A percentile compares a stretch with the other conserved stretches of the same genome.
Conservation (phyloP, 2,797 vertebrate species). For the Cyprinodon diabolis region DNA sequence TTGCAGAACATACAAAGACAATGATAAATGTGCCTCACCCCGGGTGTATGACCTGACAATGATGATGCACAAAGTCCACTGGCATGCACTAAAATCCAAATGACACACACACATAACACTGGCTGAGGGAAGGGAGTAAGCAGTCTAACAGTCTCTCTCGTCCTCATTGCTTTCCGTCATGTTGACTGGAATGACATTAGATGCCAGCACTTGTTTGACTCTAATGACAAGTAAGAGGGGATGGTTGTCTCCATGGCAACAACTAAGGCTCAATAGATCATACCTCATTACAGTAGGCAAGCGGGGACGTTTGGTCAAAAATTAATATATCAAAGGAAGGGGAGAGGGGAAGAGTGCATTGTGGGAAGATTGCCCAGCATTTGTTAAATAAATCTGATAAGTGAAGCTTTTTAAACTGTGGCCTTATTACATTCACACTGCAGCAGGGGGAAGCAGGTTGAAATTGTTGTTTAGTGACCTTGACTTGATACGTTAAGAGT, state of each 20-base stretch:
- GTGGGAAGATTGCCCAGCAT: conserved; percentile 68
- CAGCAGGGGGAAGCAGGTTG: conserved; percentile 50
- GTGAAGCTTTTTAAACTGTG: conserved; percentile 64
- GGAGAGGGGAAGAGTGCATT: conserved; percentile 49
- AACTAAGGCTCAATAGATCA: conserved; percentile 88
- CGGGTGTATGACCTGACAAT: conserved; percentile 47
- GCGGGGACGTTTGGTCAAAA: conserved; percentile 84
- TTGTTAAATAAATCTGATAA: conserved; percentile 75
- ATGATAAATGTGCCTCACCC: conserved; percentile 46
- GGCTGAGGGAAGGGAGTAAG: conserved; percentile 48
- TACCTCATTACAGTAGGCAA: conserved; percentile 88
- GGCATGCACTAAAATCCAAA: conserved; percentile 49
- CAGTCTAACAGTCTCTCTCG: conserved; percentile 48
- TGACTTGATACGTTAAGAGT: conserved; percentile 63
- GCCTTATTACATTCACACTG: conserved; percentile 74
- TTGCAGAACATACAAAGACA: conserved; percentile 49
- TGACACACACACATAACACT: conserved; percentile 45
- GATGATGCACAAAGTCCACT: conserved; percentile 29
- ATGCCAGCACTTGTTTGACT: conserved; percentile 85
- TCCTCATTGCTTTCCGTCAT: conserved; percentile 74
- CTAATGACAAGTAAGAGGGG: conserved; percentile 90
- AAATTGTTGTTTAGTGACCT: conserved; percentile 75
- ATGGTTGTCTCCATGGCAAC: conserved; percentile 89
- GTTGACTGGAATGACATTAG: conserved; percentile 89
- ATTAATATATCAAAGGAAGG: conserved; percentile 80